A percentile compares a stretch with the other conserved stretches of the same genome.
Conservation (phyloP, 2,113 vertebrate species). For the Balaeniceps rex region DNA sequence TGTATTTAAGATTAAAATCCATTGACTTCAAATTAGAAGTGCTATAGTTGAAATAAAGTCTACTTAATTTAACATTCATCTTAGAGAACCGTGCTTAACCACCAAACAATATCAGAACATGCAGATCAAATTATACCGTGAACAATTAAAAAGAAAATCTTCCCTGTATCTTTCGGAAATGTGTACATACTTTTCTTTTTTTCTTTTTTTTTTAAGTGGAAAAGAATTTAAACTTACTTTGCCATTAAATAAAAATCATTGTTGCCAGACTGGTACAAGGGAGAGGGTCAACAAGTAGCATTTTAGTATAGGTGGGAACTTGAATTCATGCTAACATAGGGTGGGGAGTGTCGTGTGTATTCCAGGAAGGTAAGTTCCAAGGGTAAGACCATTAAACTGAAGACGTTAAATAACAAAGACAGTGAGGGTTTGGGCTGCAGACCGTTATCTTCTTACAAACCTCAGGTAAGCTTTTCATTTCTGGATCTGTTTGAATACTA, state of each 20-base stretch:
- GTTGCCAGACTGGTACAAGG: slow-evolving; percentile 85
- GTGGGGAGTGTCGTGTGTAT: slow-evolving; percentile 52
- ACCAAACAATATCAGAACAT: slow-evolving; percentile 69
- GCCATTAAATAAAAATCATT: slow-evolving; percentile 55
- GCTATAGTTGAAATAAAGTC: neutral
- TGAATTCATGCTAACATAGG: slow-evolving; percentile 79
- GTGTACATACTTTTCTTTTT: neutral
- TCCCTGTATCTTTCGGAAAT: slow-evolving; percentile 28
- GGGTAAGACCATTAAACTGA: slow-evolving; percentile 70
- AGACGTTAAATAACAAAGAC: slow-evolving; percentile 69
- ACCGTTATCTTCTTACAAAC: slow-evolving; percentile 60
- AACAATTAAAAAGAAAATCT: slow-evolving; percentile 28
- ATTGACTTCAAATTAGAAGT: slow-evolving; percentile 4
- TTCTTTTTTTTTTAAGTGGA: neutral
- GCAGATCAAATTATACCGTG: slow-evolving; percentile 55
- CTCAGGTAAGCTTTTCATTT: slow-evolving; percentile 6
- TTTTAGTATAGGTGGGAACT: slow-evolving; percentile 82
- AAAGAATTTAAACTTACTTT: slow-evolving; percentile 9
- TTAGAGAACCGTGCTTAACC: slow-evolving; percentile 71
- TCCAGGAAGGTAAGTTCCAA: slow-evolving; percentile 77
- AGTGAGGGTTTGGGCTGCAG: slow-evolving; percentile 74
- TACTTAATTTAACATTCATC: slow-evolving; percentile 53
- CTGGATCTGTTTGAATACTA: neutral
- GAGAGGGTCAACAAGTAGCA: slow-evolving; percentile 73
- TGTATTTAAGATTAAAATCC: slow-evolving; percentile 30